Base-by-base conservation (phyloP, 2,888 invertebrate genomes). In the Phyto melanocephala region DNA sequence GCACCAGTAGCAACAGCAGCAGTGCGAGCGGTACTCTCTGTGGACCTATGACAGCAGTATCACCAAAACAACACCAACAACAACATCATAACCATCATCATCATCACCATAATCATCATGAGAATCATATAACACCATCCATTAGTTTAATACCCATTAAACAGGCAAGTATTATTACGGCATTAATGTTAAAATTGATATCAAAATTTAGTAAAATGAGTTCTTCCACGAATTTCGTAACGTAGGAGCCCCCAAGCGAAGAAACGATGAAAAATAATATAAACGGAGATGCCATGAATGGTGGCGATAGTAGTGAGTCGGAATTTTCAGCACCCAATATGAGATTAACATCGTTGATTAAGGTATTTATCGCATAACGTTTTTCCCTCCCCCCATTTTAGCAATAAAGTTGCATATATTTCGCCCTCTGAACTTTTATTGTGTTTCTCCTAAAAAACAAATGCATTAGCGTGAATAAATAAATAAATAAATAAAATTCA, bases 71-170 rank as follows among this genome's bases (percentile, higher is more conserved):
- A 28, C 89, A 87, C n/a, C n/a, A n/a, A n/a, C n/a, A n/a, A n/a
- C n/a, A n/a, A n/a, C n/a, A n/a, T n/a, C n/a, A n/a, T n/a, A n/a
- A n/a, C n/a, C n/a, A n/a, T n/a, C n/a, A n/a, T n/a, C n/a, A n/a
- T n/a, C n/a, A n/a, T n/a, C n/a, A n/a, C n/a, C n/a, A n/a, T n/a
- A n/a, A n/a, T 81, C 90, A 88, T 76, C 90, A 90, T 85, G 91
- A 91, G 81, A 90, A 90, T 84, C 92, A 92, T 86, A 96, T 96
- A 88, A 96, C 96, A 86, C 96, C 96, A 22, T 96, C 96, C 84
- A 96, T 96, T 87, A 96, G 96, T 47, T 92, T 96, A 71, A 96
- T 96, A 92, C 96, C 96, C 79, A 96, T 96, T 85, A 96, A 96
- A 91, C 95, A 95, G 93, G 94, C 93, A 88, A 88, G 87, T 85